These are phyloP conservation scores for Lomographa bimaculata DNA, from an alignment of 2,888 invertebrate species.

Conservation along the genomic window DNA sequence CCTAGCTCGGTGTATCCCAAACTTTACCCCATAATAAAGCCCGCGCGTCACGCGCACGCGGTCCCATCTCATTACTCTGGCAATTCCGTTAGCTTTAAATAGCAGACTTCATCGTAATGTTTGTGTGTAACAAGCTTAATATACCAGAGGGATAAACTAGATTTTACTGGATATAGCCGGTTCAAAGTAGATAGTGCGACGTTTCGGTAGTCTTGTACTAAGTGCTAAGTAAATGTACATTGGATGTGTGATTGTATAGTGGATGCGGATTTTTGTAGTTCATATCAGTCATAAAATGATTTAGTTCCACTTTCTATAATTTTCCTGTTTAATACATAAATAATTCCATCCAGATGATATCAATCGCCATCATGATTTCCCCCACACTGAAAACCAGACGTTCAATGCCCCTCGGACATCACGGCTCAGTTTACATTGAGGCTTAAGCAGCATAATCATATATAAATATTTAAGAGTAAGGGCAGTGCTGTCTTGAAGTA, in stretches of 20 bases:
- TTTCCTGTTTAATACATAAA: too few species aligned
- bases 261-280: too few species aligned
- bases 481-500: too few species aligned
- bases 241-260: too few species aligned
- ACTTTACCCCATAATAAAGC: conserved; percentile 61
- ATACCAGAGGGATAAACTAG: conserved; percentile 13
- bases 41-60: conserved; percentile 67
- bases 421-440: conserved; percentile 19
- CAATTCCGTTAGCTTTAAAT: conserved; percentile 68
- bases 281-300: too few species aligned
- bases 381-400: conserved; percentile 17
- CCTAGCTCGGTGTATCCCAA: conserved; percentile 28
- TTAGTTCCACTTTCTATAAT: too few species aligned
- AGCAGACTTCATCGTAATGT: conserved; percentile 50
- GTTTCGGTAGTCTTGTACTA: too few species aligned
- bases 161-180: neutral
- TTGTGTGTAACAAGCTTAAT: conserved; percentile 34
- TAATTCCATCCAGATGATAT: too few species aligned
- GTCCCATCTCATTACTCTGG: conserved; percentile 70
- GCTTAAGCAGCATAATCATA: conserved; percentile 10
- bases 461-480: too few species aligned
- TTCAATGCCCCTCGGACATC: conserved; percentile 24
- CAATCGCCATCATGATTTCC: conserved; percentile 15
- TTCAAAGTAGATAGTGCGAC: conserved; percentile 7
- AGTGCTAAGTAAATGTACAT: too few species aligned